These are phyloP conservation scores for Rhinatrema bivittatum DNA, from an alignment of 2,797 vertebrate genomes.

Conservation along the genomic window DNA sequence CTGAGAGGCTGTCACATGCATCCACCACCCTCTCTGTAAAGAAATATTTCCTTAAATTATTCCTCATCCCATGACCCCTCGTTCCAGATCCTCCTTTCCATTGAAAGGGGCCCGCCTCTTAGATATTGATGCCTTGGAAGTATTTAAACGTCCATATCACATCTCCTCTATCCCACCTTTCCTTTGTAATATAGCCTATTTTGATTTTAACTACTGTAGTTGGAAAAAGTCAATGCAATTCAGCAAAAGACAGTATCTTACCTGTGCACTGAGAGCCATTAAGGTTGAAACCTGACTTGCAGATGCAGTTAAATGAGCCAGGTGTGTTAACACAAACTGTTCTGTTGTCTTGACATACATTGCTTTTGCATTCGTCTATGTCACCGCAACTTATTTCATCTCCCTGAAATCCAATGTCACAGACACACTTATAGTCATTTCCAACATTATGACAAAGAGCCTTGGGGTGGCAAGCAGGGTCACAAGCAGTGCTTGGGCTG, in stretches of 20 bases:
- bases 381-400: constrained; percentile 7
- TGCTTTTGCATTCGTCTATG: constrained; percentile 11
- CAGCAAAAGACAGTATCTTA: constrained; percentile 33
- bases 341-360: constrained; percentile 56
- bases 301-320: constrained; percentile 62
- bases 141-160: too few species aligned
- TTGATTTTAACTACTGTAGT: too few species aligned
- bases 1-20: too few species aligned
- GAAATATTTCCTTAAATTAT: too few species aligned
- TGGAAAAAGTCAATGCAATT: too few species aligned
- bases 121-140: too few species aligned
- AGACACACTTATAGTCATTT: constrained; percentile 59
- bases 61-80: too few species aligned
- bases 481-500: constrained; percentile 42
- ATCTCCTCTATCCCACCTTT: too few species aligned
- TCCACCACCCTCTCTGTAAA: too few species aligned
- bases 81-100: too few species aligned
- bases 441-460: constrained; percentile 64
- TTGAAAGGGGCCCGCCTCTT: too few species aligned
- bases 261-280: constrained; percentile 51
- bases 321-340: constrained; percentile 58
- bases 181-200: too few species aligned
- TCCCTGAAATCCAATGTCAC: constrained; percentile 62
- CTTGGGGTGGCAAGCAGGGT: constrained; percentile 50
- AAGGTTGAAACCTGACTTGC: constrained; percentile 57